Evolutionary conservation across 30 jellyfish, hydroid and myxozoan species (phyloP).

Genomic region (Aurelia sp.): DNA sequence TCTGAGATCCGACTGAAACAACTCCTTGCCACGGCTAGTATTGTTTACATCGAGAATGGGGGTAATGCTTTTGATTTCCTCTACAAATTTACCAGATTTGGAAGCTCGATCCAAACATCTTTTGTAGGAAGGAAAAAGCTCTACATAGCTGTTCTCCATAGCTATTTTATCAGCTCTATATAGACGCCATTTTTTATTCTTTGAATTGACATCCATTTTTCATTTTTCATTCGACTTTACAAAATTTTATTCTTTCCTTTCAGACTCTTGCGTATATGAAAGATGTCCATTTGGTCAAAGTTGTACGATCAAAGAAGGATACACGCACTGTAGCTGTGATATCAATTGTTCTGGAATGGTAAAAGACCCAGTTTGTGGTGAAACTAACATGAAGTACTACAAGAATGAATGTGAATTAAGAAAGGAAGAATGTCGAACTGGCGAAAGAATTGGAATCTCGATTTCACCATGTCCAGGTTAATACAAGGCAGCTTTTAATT

Average conservation of each 20-base stretch:
- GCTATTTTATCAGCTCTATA: too few species aligned
- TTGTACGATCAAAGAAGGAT: slow-evolving; percentile 61
- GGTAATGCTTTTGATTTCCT: too few species aligned
- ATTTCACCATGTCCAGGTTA: slow-evolving; percentile 77
- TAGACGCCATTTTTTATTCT: too few species aligned
- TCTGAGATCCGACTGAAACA: too few species aligned
- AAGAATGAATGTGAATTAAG: slow-evolving; percentile 86
- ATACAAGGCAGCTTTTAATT: not conserved
- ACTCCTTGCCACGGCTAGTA: too few species aligned
- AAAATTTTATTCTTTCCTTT: not conserved
- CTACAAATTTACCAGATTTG: too few species aligned
- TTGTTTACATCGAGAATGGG: too few species aligned
- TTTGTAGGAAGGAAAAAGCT: too few species aligned
- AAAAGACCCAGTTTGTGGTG: slow-evolving; percentile 88
- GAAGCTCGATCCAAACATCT: too few species aligned
- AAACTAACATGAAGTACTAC: slow-evolving; percentile 57
- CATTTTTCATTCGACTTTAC: too few species aligned
- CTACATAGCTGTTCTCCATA: too few species aligned
- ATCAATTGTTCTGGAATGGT: slow-evolving; percentile 67
- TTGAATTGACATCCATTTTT: too few species aligned
- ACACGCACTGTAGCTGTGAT: slow-evolving; percentile 72
- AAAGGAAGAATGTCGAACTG: slow-evolving; percentile 78
- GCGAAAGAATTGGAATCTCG: slow-evolving; percentile 75
- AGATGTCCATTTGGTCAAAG: slow-evolving; percentile 81
- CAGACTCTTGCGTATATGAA: slow-evolving; percentile 65